phyloP scores from a whole-genome alignment of 2,113 vertebrate species.

The Elephas maximus region DNA sequence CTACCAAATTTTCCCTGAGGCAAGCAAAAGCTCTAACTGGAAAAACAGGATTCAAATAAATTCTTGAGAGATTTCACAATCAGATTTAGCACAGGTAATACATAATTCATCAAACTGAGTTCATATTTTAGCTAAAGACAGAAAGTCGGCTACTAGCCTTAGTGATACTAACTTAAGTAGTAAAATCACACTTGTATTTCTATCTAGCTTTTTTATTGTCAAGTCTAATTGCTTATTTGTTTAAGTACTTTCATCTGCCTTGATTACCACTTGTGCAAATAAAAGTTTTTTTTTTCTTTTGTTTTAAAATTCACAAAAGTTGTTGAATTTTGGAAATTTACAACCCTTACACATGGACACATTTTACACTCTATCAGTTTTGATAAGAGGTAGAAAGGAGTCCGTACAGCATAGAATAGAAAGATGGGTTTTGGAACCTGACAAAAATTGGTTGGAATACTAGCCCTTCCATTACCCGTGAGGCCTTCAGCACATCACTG shows the following conservation, averaged over 20 bases:
- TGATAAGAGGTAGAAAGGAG: neutral
- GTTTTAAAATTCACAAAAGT: neutral
- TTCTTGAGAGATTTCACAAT: constrained; percentile 79
- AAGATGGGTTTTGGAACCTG: neutral
- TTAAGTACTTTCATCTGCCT: constrained; percentile 57
- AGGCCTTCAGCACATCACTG: neutral
- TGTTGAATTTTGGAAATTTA: constrained; percentile 41
- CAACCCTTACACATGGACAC: neutral
- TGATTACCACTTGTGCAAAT: constrained; percentile 36
- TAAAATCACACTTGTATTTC: constrained; percentile 56
- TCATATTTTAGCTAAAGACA: constrained; percentile 74
- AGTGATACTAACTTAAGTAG: constrained; percentile 45
- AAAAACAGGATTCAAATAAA: constrained; percentile 77
- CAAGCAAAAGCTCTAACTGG: constrained; percentile 76
- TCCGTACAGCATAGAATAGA: neutral
- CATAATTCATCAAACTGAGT: constrained; percentile 78
- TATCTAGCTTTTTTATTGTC: constrained; percentile 45
- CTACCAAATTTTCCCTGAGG: constrained; percentile 72
- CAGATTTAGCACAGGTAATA: constrained; percentile 68
- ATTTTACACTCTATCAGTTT: neutral
- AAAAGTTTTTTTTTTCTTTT: neutral
- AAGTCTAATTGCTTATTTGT: constrained; percentile 57
- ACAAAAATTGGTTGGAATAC: neutral
- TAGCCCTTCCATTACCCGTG: neutral
- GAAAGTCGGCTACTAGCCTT: constrained; percentile 63